phyloP scores from a whole-genome alignment of 1,140 invertebrate species.

The Eumaeus atala region DNA sequence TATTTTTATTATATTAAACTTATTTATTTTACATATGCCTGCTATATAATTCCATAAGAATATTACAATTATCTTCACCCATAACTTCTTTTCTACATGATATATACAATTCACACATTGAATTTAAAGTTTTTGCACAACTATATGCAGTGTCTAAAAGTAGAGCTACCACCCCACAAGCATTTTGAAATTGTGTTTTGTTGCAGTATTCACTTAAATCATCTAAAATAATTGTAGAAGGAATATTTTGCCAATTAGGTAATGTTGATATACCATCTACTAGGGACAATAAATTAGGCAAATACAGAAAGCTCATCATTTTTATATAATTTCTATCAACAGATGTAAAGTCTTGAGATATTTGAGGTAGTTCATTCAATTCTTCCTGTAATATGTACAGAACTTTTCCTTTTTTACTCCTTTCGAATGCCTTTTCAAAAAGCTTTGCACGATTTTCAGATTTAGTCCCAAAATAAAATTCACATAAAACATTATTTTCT shows the following conservation, averaged over 20 bases:
- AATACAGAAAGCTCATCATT: constrained; percentile 63
- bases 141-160: constrained; percentile 36
- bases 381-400: constrained; percentile 58
- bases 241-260: constrained; percentile 56
- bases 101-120: constrained; percentile 38
- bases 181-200: constrained; percentile 41
- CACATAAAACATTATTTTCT: constrained; percentile 20
- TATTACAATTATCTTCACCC: constrained; percentile 41
- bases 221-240: constrained; percentile 56
- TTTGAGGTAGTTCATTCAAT: constrained; percentile 48
- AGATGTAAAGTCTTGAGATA: constrained; percentile 50
- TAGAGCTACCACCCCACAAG: constrained; percentile 50
- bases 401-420: constrained; percentile 50
- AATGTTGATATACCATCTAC: constrained; percentile 48
- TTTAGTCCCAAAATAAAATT: constrained; percentile 39
- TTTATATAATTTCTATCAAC: constrained; percentile 56
- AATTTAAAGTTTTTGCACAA: constrained; percentile 35
- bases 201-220: constrained; percentile 45
- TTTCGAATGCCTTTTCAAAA: constrained; percentile 46
- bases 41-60: constrained; percentile 43
- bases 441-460: constrained; percentile 41
- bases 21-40: neutral
- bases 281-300: constrained; percentile 37
- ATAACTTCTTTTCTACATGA: constrained; percentile 37
- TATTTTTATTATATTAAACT: neutral